These are phyloP conservation scores for Philhelius pedissequus DNA, from an alignment of 2,888 invertebrate genomes.

Conservation along the genomic window DNA sequence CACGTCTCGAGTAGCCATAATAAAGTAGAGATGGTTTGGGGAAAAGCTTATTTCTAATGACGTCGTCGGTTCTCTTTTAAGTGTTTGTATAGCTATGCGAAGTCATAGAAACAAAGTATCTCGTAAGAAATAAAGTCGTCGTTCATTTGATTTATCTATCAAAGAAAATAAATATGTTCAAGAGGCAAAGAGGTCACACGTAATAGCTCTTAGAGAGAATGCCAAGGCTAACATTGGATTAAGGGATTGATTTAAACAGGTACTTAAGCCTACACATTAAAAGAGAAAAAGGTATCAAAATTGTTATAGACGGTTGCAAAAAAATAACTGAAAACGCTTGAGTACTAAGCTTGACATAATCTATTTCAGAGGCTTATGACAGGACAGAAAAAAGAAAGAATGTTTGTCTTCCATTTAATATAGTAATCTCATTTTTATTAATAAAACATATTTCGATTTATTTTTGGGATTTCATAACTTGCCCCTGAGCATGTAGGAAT, in stretches of 20 bases:
- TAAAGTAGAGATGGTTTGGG: background rate
- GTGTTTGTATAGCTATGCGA: background rate
- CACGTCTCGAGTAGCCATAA: slow-evolving; percentile 12
- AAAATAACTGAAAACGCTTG: no score
- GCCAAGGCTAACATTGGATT: background rate
- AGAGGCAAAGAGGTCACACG: background rate
- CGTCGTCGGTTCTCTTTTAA: background rate
- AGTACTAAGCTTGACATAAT: no score
- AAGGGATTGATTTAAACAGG: background rate
- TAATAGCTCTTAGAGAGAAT: background rate
- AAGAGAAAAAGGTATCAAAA: no score
- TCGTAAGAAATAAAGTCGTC: background rate
- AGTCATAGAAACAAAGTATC: background rate
- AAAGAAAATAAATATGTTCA: background rate
- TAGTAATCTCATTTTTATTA: no score
- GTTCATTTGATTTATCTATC: background rate
- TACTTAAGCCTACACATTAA: background rate
- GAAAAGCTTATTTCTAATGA: slow-evolving; percentile 2
- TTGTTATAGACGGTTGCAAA: no score
- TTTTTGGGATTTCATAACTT: background rate
- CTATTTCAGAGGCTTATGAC: no score
- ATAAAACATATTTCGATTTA: no score
- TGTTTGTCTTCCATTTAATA: no score
- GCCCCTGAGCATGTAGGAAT: background rate
- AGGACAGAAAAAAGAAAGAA: no score